Base-by-base conservation (phyloP, 37 sponge, comb jelly and placozoan species). In the Ianthella basta region DNA sequence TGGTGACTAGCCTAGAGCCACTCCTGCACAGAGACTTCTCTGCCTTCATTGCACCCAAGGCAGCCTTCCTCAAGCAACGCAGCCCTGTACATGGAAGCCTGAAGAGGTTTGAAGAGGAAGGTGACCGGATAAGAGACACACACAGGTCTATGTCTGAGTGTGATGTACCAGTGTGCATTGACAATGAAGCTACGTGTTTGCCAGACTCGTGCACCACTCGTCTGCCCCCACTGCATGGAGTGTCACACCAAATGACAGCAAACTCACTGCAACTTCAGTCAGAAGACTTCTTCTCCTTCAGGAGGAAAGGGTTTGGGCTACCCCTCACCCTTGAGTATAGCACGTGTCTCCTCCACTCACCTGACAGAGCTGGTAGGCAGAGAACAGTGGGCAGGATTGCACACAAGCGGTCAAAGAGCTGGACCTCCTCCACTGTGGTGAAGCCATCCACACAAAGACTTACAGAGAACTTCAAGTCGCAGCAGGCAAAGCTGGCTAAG, bases 1-100 rank as follows among this genome's bases (percentile, higher is more conserved):
- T 94, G n/a, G 72, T 88, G 0, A 94, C 94, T 0, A 81, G 86
- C 68, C 59, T 94, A 55, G 94, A 94, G 83, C 91, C 94, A 14
- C 59, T 88, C 2, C 86, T 90, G 0, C 94, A 94, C 80, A 70
- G 86, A 18, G 94, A 94, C 75, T 94, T 94, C 68, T 82, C 94
- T 75, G 88, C 68, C 36, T 72, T 82, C 29, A 74, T 90, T 15
- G 50, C 65, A n/a, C 84, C 88, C 12, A 83, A 55, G 21, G 60
- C 78, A 14, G 90, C 85, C 18, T 36, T 82, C 38, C 85, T 88
- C 0, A 85, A 94, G 66, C 54, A 87, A 56, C 78, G 78, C 23
- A 84, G 91, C 18, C 80, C 86, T 4, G 40, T 44, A 2, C 78
- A 75, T 44, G 37, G 40, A 15, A 41, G 38, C 53, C 25, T 75